phyloP scores from a whole-genome alignment of 2,797 vertebrate species.

The Cynopterus sphinx region DNA sequence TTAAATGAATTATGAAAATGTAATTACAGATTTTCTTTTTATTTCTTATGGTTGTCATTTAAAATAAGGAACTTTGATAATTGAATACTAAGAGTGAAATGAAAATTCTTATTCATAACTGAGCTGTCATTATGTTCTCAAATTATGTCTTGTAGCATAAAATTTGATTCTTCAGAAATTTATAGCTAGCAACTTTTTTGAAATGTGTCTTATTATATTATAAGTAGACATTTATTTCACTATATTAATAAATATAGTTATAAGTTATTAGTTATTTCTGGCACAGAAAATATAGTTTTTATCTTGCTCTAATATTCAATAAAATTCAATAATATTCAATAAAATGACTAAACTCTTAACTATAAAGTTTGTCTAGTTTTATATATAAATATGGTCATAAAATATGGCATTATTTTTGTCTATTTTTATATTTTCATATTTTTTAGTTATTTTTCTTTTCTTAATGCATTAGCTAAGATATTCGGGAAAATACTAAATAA shows the following conservation, averaged over 20 bases:
- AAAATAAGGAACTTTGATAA: slow-evolving; percentile 2
- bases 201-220: neutral
- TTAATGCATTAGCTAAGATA: neutral
- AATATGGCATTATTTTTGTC: neutral
- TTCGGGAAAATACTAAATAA: neutral
- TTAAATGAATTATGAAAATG: neutral
- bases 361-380: neutral
- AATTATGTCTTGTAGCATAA: neutral
- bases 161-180: neutral
- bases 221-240: neutral
- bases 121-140: neutral
- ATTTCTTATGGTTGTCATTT: neutral
- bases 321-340: neutral
- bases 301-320: neutral
- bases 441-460: neutral
- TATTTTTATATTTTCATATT: neutral
- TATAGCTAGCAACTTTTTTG: neutral
- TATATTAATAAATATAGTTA: no score
- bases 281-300: neutral
- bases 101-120: neutral
- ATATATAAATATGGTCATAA: neutral
- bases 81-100: neutral
- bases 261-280: neutral
- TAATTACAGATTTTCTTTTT: neutral
- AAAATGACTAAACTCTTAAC: neutral